Percentiles rank a stretch among this genome's conserved stretches.
These are phyloP conservation scores for Brachionus rotundiformis DNA, from an alignment of 1,140 invertebrate genomes.

Conservation along the genomic window DNA sequence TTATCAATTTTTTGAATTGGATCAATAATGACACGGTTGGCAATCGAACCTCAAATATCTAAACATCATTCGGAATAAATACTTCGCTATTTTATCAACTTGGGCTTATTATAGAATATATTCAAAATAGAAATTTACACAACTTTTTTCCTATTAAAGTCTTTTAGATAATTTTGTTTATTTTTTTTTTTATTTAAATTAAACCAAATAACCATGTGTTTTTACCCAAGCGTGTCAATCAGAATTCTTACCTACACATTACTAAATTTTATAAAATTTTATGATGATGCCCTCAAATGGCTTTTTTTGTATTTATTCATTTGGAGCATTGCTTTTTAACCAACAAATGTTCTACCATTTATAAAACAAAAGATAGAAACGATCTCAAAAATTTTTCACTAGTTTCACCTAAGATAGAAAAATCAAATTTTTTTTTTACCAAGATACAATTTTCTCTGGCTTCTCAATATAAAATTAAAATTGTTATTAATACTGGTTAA, in stretches of 20 bases:
- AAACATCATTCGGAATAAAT: conserved; percentile 10
- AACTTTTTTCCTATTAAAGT: too few relatives aligned
- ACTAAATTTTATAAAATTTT: not conserved
- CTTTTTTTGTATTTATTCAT: not conserved
- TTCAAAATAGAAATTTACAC: too few relatives aligned
- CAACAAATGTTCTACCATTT: not conserved
- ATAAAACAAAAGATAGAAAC: not conserved
- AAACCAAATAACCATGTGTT: not conserved
- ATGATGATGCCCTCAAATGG: not conserved
- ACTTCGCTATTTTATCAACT: not conserved
- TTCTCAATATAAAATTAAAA: not conserved
- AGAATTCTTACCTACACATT: conserved; percentile 19
- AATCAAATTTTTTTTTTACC: not conserved
- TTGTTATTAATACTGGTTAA: conserved; percentile 2
- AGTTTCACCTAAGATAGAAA: not conserved
- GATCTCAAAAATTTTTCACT: not conserved
- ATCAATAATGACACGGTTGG: not conserved
- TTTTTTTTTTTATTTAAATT: not conserved
- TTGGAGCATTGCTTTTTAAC: not conserved
- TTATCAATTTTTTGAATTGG: not conserved
- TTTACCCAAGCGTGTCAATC: not conserved
- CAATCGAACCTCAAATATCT: not conserved
- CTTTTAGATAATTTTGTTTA: not conserved
- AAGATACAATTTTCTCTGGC: not conserved
- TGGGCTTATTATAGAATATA: too few relatives aligned